Evolutionary conservation across 2,113 vertebrate genomes (phyloP).

Genomic region (Ailurus styani): DNA sequence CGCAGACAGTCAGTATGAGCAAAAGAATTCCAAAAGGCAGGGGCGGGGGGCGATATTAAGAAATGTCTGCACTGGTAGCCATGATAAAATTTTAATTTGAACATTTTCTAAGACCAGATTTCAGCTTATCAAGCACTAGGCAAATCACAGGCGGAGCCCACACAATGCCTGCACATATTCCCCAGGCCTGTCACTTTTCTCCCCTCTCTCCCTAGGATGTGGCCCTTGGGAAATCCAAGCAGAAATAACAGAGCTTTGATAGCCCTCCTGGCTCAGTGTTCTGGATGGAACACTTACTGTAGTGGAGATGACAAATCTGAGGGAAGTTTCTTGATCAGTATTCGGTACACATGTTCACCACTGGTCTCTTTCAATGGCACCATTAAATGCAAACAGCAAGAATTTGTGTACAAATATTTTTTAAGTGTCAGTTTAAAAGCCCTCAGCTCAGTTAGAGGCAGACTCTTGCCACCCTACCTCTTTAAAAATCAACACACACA

Average conservation of each 20-base stretch:
- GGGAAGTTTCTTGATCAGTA: background rate
- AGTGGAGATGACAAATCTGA: background rate
- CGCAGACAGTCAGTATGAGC: background rate
- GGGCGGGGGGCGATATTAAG: background rate
- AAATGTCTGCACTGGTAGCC: background rate
- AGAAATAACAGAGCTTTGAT: background rate
- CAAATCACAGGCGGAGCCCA: constrained; percentile 43
- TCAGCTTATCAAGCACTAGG: constrained; percentile 40
- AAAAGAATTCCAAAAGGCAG: constrained; percentile 3
- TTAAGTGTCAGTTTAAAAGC: background rate
- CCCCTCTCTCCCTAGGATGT: background rate
- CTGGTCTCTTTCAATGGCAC: background rate
- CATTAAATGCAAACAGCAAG: background rate
- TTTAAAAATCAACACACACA: background rate
- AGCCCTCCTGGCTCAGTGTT: background rate
- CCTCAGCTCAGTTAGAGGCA: background rate
- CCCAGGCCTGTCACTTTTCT: background rate
- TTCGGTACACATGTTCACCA: background rate
- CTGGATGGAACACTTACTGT: background rate
- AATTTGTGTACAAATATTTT: constrained; percentile 15
- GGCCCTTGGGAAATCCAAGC: constrained; percentile 13
- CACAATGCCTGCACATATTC: background rate
- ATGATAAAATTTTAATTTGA: constrained; percentile 39
- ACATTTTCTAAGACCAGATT: constrained; percentile 33
- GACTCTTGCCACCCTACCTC: background rate